Conservation (phyloP, 2,797 vertebrate genomes). For the Sebastiscus tertius region DNA sequence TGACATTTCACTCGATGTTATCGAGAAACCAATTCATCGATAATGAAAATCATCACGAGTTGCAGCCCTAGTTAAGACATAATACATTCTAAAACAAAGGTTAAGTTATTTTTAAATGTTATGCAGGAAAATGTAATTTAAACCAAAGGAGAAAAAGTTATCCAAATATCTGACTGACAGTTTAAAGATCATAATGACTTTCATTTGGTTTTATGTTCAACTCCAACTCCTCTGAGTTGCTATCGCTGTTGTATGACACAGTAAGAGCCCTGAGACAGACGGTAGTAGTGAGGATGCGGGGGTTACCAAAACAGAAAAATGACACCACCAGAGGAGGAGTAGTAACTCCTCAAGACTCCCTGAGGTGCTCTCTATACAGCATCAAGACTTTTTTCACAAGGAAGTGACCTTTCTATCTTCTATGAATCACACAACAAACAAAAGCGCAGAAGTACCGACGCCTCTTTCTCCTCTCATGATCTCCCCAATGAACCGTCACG, state of each 20-base stretch:
- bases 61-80: neutral
- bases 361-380: conserved; percentile 7
- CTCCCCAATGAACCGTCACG: conserved; percentile 31
- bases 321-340: conserved; percentile 29
- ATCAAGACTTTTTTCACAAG: conserved; percentile 21
- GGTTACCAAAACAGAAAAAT: conserved; percentile 50
- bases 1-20: no score
- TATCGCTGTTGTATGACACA: neutral
- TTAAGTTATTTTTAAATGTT: neutral
- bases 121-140: neutral
- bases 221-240: neutral
- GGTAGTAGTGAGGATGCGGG: neutral
- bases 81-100: neutral
- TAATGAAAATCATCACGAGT: neutral
- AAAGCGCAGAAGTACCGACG: conserved; percentile 1
- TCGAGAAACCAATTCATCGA: neutral
- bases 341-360: conserved; percentile 36
- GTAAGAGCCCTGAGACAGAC: neutral
- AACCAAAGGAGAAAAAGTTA: neutral
- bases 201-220: neutral
- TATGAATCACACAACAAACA: conserved; percentile 42
- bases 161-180: neutral
- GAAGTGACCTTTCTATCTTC: conserved; percentile 32
- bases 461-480: conserved; percentile 43
- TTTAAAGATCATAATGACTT: neutral